These are phyloP conservation scores for Notolabrus celidotus DNA, from an alignment of 2,797 vertebrate genomes.

Conservation along the genomic window DNA sequence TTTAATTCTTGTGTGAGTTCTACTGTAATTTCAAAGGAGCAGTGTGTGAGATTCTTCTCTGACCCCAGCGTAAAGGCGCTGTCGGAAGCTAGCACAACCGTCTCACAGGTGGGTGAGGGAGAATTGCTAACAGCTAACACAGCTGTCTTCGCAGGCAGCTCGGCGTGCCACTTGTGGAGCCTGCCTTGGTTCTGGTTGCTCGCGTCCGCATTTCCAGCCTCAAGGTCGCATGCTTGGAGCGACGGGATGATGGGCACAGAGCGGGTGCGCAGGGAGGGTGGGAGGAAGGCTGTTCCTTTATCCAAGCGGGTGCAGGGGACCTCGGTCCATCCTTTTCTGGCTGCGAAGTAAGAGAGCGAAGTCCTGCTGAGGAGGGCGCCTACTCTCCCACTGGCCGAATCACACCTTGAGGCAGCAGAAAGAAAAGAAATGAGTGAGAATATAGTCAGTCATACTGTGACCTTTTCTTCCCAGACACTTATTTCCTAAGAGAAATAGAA, in stretches of 20 bases:
- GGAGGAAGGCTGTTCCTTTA: slow-evolving; percentile 65
- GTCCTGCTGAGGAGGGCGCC: slow-evolving; percentile 72
- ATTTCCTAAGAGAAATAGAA: slow-evolving; percentile 32
- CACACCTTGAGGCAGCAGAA: slow-evolving; percentile 70
- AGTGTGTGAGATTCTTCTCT: slow-evolving; percentile 52
- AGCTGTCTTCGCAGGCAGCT: slow-evolving; percentile 33
- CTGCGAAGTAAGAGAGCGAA: slow-evolving; percentile 64
- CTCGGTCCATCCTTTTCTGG: slow-evolving; percentile 78
- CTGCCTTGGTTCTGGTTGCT: slow-evolving; percentile 33
- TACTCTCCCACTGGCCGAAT: slow-evolving; percentile 62
- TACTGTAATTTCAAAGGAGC: slow-evolving; percentile 57
- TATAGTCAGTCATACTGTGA: slow-evolving; percentile 48
- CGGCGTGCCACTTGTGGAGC: slow-evolving; percentile 55
- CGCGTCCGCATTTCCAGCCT: slow-evolving; percentile 29
- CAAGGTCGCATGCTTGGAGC: slow-evolving; percentile 80
- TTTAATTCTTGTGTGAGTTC: slow-evolving; percentile 67
- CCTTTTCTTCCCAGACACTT: slow-evolving; percentile 41
- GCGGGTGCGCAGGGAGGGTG: slow-evolving; percentile 73
- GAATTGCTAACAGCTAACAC: slow-evolving; percentile 29
- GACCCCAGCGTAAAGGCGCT: slow-evolving; percentile 39
- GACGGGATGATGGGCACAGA: slow-evolving; percentile 89
- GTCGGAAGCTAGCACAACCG: slow-evolving; percentile 12
- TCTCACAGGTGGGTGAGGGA: slow-evolving; percentile 38
- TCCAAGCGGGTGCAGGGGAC: slow-evolving; percentile 85
- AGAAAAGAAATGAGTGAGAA: slow-evolving; percentile 55